These are phyloP conservation scores for Acridotheres tristis DNA, from an alignment of 2,797 vertebrate genomes.

Conservation along the genomic window DNA sequence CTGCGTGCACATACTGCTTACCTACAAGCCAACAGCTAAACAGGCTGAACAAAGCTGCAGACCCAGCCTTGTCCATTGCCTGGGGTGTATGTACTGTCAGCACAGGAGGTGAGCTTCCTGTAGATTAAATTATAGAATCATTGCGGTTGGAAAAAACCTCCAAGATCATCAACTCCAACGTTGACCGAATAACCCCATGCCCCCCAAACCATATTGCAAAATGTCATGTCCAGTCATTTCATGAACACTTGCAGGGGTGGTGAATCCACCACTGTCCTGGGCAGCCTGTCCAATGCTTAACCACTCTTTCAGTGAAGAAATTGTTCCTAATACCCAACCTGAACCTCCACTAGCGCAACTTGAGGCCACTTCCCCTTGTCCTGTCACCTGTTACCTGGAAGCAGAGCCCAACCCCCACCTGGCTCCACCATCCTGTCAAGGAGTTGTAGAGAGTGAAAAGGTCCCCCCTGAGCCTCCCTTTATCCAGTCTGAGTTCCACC, in stretches of 20 bases:
- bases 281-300: neutral
- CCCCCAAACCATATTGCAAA: neutral
- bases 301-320: neutral
- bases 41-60: neutral
- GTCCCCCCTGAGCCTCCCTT: neutral
- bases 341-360: neutral
- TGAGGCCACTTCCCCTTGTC: neutral
- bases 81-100: rapidly evolving
- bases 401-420: neutral
- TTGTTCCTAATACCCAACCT: neutral
- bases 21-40: neutral
- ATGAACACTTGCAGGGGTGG: neutral
- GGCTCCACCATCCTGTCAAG: neutral
- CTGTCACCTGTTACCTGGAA: neutral
- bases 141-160: neutral
- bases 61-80: neutral
- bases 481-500: neutral
- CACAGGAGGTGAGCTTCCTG: neutral
- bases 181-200: neutral
- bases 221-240: neutral
- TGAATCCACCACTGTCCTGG: neutral
- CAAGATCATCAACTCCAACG: neutral
- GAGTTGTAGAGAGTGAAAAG: neutral
- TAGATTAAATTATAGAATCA: neutral
- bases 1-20: neutral